Base-by-base conservation (phyloP, 2,113 vertebrate species). In the Rhizomys pruinosus region DNA sequence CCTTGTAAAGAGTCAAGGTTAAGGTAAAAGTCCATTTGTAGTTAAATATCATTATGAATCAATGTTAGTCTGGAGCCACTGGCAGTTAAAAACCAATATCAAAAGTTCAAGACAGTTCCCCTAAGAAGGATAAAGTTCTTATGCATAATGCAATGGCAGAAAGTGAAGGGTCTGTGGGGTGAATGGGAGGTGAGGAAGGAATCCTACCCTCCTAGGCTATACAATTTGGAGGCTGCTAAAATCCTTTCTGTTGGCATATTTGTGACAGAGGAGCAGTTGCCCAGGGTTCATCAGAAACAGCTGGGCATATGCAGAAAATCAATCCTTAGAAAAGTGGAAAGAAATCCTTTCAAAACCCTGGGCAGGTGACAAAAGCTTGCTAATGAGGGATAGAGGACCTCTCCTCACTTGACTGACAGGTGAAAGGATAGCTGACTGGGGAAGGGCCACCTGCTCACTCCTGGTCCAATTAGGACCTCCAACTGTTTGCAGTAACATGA, bases 311-410 rank as follows among this genome's bases (percentile, higher is more conserved):
- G 98, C 98, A 98, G 95, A 97, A 97, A 98, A 98, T 98, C 97
- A 98, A 98, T 98, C 97, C 98, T 96, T 98, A 98, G 98, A 96
- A 97, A 98, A 97, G 98, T 98, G 98, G 98, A 98, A 97, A 98
- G 97, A 97, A 98, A 97, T 96, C 92, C 63, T 97, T 97, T 94
- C 95, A 95, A 97, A 97, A 97, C 96, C 97, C 92, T 94, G 79
- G 1, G 0, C 66, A 96, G 87, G 95, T 98, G 98, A 98, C 98
- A 98, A 98, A 98, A 98, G 97, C 95, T 97, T 98, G 95, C 96
- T 98, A 98, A 98, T 97, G 98, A 98, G 96, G 93, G 91, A 95
- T 81, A 95, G 97, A 97, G 96, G 92, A 96, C 76, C 88, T 97
- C 97, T 97, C 97, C 98, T 97, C 89, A 94, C 94, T 93, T 98